Percentiles rank a stretch among this genome's conserved stretches.
Evolutionary conservation across 2,113 vertebrate genomes (phyloP).

Genomic region (Lates calcarifer): DNA sequence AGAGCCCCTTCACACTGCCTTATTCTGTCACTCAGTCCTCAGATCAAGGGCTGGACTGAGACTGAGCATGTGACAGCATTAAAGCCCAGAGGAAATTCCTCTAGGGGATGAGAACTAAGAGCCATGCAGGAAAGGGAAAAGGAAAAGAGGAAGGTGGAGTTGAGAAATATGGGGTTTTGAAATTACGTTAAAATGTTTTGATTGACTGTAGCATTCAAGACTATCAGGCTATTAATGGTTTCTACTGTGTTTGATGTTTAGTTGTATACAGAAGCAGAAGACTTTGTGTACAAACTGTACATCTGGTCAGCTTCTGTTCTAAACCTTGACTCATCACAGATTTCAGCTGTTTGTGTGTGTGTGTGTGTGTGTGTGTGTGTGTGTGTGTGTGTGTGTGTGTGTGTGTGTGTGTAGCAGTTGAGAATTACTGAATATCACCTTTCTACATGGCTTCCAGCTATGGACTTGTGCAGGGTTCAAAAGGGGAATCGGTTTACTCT

Average conservation of each 20-base stretch:
- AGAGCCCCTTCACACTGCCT: conserved; percentile 52
- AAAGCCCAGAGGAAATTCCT: conserved; percentile 77
- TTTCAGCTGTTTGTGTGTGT: not conserved
- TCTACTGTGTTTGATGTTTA: not conserved
- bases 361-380: not conserved
- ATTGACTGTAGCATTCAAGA: not conserved
- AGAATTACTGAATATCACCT: conserved; percentile 42
- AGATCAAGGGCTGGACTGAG: conserved; percentile 65
- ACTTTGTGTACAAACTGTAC: not conserved
- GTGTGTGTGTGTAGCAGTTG: conserved; percentile 1
- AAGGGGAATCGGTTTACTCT: conserved; percentile 55
- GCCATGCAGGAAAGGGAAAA: conserved; percentile 23
- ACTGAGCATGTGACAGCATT: conserved; percentile 77
- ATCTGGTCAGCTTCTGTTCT: not conserved
- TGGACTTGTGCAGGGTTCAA: conserved; percentile 45
- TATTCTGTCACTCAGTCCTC: conserved; percentile 61
- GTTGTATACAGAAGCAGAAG: not conserved
- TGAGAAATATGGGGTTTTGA: conserved; percentile 31
- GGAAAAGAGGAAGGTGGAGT: conserved; percentile 53
- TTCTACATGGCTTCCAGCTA: conserved; percentile 30
- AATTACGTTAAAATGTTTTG: not conserved
- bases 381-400: not conserved
- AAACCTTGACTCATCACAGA: conserved; percentile 15
- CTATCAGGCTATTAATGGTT: not conserved
- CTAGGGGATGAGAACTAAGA: conserved; percentile 65